A percentile compares a stretch with the other conserved stretches of the same genome.
These are phyloP conservation scores for rat (Rattus norvegicus) DNA, from an alignment of 2,113 vertebrate genomes.

Conservation along the genomic window DNA sequence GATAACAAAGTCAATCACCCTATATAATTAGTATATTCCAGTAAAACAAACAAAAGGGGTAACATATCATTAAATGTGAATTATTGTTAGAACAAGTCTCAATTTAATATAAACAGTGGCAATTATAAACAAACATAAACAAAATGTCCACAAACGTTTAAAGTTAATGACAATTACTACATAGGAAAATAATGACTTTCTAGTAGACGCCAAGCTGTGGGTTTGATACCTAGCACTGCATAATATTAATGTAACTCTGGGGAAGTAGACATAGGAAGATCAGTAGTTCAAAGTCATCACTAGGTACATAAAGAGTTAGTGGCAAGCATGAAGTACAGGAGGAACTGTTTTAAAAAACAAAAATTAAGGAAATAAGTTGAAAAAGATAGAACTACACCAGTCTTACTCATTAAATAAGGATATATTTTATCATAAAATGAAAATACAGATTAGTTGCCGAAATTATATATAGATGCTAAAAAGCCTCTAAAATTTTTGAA, in stretches of 20 bases:
- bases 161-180: background rate
- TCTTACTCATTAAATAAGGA: background rate
- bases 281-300: no score
- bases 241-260: no score
- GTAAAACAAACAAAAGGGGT: background rate
- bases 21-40: background rate
- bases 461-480: background rate
- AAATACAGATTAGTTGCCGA: background rate
- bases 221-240: no score
- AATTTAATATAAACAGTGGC: background rate
- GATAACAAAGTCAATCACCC: background rate
- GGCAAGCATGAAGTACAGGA: background rate
- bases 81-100: background rate
- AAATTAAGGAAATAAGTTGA: background rate
- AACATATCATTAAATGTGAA: background rate
- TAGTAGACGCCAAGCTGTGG: no score
- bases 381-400: background rate
- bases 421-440: background rate
- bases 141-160: background rate
- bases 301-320: background rate
- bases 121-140: background rate
- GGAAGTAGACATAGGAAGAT: no score
- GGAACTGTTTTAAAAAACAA: background rate
- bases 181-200: background rate
- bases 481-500: background rate